These are phyloP conservation scores for Sphenodon punctatus DNA, from an alignment of 2,797 vertebrate species.

Conservation along the genomic window DNA sequence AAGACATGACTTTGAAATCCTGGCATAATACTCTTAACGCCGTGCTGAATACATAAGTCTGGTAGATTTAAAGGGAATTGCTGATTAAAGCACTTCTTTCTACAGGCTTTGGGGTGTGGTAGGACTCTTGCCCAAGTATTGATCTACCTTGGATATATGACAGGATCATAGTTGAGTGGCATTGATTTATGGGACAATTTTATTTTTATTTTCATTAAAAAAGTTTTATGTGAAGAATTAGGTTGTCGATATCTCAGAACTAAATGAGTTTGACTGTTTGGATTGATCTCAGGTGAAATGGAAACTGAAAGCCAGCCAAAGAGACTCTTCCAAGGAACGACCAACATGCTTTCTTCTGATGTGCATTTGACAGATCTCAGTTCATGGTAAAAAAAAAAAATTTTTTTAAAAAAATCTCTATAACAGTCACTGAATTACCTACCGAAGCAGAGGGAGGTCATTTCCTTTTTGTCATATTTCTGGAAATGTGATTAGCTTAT, in stretches of 20 bases:
- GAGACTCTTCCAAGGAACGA: constrained; percentile 95
- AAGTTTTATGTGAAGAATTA: too few relatives aligned
- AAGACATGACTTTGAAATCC: too few relatives aligned
- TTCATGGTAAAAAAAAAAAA: constrained; percentile 86
- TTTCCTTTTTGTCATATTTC: background rate
- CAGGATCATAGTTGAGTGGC: background rate
- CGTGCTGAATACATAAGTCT: background rate
- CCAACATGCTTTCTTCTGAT: constrained; percentile 91
- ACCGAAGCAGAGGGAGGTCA: background rate
- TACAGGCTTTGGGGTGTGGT: background rate
- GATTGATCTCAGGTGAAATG: constrained; percentile 84
- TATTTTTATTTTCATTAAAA: too few relatives aligned
- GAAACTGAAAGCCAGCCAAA: constrained; percentile 97
- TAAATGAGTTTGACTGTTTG: constrained; percentile 46
- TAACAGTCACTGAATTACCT: background rate
- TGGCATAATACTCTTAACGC: too few relatives aligned
- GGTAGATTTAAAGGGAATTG: background rate
- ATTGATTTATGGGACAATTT: too few relatives aligned
- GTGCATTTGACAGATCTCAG: constrained; percentile 86
- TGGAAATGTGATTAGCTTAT: background rate
- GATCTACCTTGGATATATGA: background rate
- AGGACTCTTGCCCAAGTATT: background rate
- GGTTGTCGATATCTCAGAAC: background rate
- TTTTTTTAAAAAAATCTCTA: background rate
- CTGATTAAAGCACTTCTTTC: constrained; percentile 1